Conservation (phyloP, 2,113 vertebrate species). For the Gulo gulo region DNA sequence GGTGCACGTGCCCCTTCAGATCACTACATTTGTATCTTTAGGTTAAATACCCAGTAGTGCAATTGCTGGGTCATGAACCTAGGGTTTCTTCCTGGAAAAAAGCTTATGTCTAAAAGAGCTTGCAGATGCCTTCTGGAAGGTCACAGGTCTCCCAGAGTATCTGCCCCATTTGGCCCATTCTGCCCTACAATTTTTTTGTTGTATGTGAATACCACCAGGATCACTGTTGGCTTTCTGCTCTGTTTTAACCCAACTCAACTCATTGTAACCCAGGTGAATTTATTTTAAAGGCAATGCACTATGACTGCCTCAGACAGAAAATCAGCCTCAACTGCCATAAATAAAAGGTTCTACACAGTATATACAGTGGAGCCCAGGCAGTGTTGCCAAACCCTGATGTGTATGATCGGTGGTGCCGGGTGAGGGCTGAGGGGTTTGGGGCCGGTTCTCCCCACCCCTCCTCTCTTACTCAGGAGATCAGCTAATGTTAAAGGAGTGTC, state of each 20-base stretch:
- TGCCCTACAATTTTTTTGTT: background rate
- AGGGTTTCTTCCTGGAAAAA: background rate
- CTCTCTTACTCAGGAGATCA: background rate
- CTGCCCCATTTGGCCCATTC: background rate
- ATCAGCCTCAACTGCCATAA: background rate
- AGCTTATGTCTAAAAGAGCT: background rate
- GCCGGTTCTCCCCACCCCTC: background rate
- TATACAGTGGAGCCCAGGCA: background rate
- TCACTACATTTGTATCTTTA: no score
- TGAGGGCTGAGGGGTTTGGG: background rate
- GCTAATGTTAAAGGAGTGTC: background rate
- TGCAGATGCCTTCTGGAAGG: background rate
- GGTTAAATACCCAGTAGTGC: no score
- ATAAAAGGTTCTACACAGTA: background rate
- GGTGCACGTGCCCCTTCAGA: no score
- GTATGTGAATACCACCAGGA: background rate
- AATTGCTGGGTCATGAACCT: background rate
- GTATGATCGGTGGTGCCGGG: background rate
- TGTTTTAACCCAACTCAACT: background rate
- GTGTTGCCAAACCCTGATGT: background rate
- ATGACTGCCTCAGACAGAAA: background rate
- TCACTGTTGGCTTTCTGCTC: background rate
- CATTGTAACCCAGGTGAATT: background rate
- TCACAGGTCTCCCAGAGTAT: rapidly evolving
- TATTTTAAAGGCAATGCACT: background rate